These are phyloP conservation scores for Campopleginae sp. DNA, from an alignment of 2,888 invertebrate species.

Conservation along the genomic window DNA sequence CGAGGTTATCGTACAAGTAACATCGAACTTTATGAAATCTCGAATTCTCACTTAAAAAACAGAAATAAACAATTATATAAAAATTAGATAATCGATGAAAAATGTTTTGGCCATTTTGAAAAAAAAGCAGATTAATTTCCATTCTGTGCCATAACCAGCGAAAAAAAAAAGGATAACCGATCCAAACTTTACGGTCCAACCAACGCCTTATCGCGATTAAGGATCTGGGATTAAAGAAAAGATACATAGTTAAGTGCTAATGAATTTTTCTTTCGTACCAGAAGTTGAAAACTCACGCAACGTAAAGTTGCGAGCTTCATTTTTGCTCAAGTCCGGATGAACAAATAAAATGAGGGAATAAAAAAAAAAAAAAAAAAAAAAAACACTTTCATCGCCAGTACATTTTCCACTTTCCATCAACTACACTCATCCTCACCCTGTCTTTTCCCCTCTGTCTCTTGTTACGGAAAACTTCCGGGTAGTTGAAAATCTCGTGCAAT, in stretches of 20 bases:
- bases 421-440: constrained; percentile 28
- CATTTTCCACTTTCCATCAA: constrained; percentile 63
- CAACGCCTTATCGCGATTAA: constrained; percentile 12
- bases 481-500: constrained; percentile 55
- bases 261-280: constrained; percentile 20
- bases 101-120: background rate
- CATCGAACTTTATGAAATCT: background rate
- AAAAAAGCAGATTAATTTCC: background rate
- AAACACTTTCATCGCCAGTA: constrained; percentile 46
- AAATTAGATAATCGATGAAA: background rate
- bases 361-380: constrained; percentile 21
- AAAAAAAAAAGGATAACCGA: background rate
- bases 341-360: background rate
- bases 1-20: too few relatives aligned
- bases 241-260: background rate
- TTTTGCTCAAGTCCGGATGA: constrained; percentile 15
- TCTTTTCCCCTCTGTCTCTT: constrained; percentile 38
- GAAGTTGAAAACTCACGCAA: constrained; percentile 35
- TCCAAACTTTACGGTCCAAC: background rate
- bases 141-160: background rate
- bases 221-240: constrained; percentile 13
- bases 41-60: background rate
- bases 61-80: background rate
- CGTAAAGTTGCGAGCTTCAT: constrained; percentile 37
- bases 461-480: constrained; percentile 47